Evolutionary conservation across 1,140 invertebrate species (phyloP), one percentile per base, ranked within the genome.

Genomic region (Lepidurus apus): DNA sequence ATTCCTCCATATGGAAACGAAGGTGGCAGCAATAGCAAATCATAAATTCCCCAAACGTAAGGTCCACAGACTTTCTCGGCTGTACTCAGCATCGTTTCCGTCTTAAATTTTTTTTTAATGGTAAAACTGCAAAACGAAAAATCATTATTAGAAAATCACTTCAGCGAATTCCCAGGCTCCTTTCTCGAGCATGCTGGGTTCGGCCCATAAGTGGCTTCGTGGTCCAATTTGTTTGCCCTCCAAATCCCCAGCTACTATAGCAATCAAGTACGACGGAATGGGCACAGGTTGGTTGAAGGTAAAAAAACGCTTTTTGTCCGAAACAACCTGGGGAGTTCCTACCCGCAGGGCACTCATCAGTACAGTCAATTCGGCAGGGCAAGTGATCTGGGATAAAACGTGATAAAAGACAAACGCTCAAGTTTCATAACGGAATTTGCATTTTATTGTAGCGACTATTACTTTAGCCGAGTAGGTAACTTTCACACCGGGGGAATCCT

Each of bases 1-100:
- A 98, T 98, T 43, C 96, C 96, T 4, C 96, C 96, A 85, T 91
- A 97, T 13, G 96, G 95, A 87, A 98, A 98, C 79, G 93, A 94
- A 3, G 96, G 95, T 1, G 96, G 96, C 81, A 98, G 87, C 7
- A 98, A 92, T 17, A 98, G 85, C 43, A 98, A 84, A 86, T 98
- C 96, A 85, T 98, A 96, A 80, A 91, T 88, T 79, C 90, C 91
- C 93, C 93, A 95, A 76, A 94, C 89, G 85, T 95, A 96, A 0
- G 90, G 89, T 0, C 93, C 93, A 83, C 92, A 93, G 74, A 94
- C 85, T 11, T 89, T 87, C 84, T 98, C 95, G 0, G 95, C 97
- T 11, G 90, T 90, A 81, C 90, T 87, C 9, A 98, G 82, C 87
- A 97, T 93, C 75, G 89, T 86, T 83, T 97, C 93, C 2, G 95